Conservation (phyloP, 1,140 invertebrate genomes). For the Bombyx mori region DNA sequence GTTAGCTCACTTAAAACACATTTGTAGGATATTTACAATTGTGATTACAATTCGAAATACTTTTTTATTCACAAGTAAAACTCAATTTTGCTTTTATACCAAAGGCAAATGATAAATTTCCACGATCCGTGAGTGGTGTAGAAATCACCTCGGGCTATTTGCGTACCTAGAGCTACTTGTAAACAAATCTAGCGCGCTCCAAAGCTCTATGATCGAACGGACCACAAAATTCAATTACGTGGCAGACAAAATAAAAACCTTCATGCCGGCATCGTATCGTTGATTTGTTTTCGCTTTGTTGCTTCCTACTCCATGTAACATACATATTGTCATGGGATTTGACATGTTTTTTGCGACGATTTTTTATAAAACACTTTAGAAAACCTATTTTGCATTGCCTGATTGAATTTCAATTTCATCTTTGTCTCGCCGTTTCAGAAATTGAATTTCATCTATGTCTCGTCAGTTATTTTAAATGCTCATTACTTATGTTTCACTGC, state of each 20-base stretch:
- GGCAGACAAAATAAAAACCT: slow-evolving; percentile 63
- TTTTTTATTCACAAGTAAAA: background rate
- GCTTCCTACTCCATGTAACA: slow-evolving; percentile 17
- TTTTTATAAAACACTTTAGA: no score
- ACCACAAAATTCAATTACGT: slow-evolving; percentile 66
- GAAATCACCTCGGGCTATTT: slow-evolving; percentile 15
- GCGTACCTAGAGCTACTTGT: slow-evolving; percentile 19
- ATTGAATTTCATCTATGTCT: no score
- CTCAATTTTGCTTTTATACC: slow-evolving; percentile 1
- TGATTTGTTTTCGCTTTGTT: slow-evolving; percentile 46
- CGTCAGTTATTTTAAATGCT: no score
- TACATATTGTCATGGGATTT: slow-evolving; percentile 13
- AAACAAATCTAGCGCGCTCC: slow-evolving; percentile 32
- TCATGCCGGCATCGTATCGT: slow-evolving; percentile 40
- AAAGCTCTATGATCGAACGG: slow-evolving; percentile 36
- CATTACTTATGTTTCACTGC: no score
- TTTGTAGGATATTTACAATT: background rate
- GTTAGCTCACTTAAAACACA: no score
- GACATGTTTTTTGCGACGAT: no score
- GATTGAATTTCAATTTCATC: no score
- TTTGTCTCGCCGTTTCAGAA: no score
- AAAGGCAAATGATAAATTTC: slow-evolving; percentile 2
- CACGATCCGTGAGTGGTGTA: slow-evolving; percentile 7
- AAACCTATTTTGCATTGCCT: no score
- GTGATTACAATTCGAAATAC: background rate